Base-by-base conservation (phyloP, 2,888 invertebrate genomes). In the Maniola hyperantus region DNA sequence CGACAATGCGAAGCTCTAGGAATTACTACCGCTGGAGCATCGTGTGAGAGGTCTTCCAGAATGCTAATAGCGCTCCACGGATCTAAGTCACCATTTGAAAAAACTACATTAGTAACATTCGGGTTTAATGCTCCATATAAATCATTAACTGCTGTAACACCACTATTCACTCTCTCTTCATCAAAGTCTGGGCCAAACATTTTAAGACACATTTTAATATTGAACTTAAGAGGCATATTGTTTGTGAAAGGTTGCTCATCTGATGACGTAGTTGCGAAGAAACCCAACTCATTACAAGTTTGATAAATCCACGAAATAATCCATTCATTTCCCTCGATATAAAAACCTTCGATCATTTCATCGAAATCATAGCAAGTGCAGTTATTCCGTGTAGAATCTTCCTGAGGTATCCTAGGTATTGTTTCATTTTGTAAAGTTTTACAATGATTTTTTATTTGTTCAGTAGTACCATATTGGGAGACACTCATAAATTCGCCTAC, bases 201-300 rank as follows among this genome's bases (percentile, higher is more conserved):
- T 70, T 83, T 86, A 7, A 71, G 72, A 73, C 94, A 94, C 48
- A 89, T 72, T 26, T 83, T 82, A 6, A 84, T 82, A 72, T 79
- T 93, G 20, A 86, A 90, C 2, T 88, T 84, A 1, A 93, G 68
- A 0, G 88, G 84, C 64, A 93, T 76, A 26, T 88, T 85, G 34
- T 86, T 80, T 1, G 93, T 93, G 80, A 96, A 96, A 0, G 95
- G 94, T 20, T 94, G 93, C 0, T 88, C 81, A 5, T 83, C 76
- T 0, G 93, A 93, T 70, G 92, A 92, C 0, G 95, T 93, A 0
- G 94, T 95, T 80, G 95, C 95, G 79, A 92, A 96, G 78, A 94
- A 96, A 34, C 96, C 96, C 77, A 95, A 96, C 84, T 97, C 96
- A 5, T 94, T 95, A 82, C 97, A 97, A 0, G 95, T 96, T 83